phyloP scores from a whole-genome alignment of 2,113 vertebrate species.

The Oryzias celebensis region DNA sequence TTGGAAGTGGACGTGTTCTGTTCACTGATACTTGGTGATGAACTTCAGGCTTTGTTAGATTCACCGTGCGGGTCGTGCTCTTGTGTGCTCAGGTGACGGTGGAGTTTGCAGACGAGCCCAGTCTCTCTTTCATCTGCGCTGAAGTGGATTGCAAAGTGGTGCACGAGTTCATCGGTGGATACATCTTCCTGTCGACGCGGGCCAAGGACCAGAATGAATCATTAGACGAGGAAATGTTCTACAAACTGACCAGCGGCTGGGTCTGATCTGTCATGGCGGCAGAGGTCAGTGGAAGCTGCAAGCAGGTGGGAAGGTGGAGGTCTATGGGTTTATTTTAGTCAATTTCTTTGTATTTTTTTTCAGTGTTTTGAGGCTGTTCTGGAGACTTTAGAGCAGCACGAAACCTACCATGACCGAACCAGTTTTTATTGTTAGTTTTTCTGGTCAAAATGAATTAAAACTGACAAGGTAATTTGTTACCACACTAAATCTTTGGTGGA shows the following conservation, averaged over 20 bases:
- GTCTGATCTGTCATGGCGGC: slow-evolving; percentile 77
- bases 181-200: slow-evolving; percentile 96
- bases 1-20: too few species aligned
- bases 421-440: slow-evolving; percentile 31
- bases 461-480: slow-evolving; percentile 48
- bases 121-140: slow-evolving; percentile 91
- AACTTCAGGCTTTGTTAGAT: neutral
- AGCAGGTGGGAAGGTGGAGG: slow-evolving; percentile 25
- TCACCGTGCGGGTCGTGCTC: neutral
- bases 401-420: slow-evolving; percentile 51
- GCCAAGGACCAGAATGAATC: slow-evolving; percentile 99
- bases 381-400: slow-evolving; percentile 63
- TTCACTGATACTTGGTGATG: slow-evolving; percentile 73
- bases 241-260: slow-evolving; percentile 99
- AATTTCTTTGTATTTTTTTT: slow-evolving; percentile 36
- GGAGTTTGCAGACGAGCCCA: slow-evolving; percentile 94
- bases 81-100: slow-evolving; percentile 85
- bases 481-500: slow-evolving; percentile 44
- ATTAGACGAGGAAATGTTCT: slow-evolving; percentile 99
- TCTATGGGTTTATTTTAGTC: slow-evolving; percentile 51
- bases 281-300: slow-evolving; percentile 18
- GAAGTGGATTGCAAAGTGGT: slow-evolving; percentile 99
- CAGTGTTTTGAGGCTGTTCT: slow-evolving; percentile 48
- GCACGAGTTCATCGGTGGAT: slow-evolving; percentile 97
- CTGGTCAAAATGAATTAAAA: slow-evolving; percentile 27